Evolutionary conservation across 2,113 vertebrate species (phyloP), one percentile per base, ranked within the genome.

Genomic region (Gallinago jamesoni): DNA sequence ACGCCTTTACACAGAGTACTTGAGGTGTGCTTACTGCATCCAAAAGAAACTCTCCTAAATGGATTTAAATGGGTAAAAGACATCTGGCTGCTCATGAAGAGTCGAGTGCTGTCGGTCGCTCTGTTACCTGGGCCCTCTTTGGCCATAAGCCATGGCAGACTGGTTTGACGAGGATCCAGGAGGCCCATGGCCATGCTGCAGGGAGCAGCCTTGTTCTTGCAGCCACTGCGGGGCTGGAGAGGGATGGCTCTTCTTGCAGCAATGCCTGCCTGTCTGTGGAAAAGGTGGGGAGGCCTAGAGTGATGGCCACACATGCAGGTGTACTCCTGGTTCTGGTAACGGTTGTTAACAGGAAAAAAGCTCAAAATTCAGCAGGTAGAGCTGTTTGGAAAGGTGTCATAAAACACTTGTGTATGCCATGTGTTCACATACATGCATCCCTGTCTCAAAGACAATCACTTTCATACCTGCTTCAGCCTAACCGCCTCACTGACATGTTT

Each of bases 321-420:
- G 0, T 37, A 30, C 21, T 81, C 5, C 0, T 66, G 33, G 12
- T 70, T 91, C 41, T 67, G 41, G 82, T 30, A 63, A 17, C 50
- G 39, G 11, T 4, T 52, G 9, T 59, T 84, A 53, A 39, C 43
- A 48, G 50, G 64, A 16, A 63, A 74, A 66, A 86, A 31, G 7
- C 35, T 87, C 30, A 73, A 56, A 79, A 84, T 57, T 45, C 27
- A 24, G 19, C 9, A 14, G 7, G 8, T 48, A 1, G 14, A 48
- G 22, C 33, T 66, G 56, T 82, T 91, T n/a, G 50, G 55, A 60
- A 82, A 87, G 48, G 43, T 48, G 18, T 86, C 18, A 19, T 33
- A 43, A 93, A 75, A 64, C 0, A 64, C 0, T 0, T 1, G 6
- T 33, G 30, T 52, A 35, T 12, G 0, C 52, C 57, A 22, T 1